Conservation (phyloP, 2,797 vertebrate species). For the Myotis daubentonii region DNA sequence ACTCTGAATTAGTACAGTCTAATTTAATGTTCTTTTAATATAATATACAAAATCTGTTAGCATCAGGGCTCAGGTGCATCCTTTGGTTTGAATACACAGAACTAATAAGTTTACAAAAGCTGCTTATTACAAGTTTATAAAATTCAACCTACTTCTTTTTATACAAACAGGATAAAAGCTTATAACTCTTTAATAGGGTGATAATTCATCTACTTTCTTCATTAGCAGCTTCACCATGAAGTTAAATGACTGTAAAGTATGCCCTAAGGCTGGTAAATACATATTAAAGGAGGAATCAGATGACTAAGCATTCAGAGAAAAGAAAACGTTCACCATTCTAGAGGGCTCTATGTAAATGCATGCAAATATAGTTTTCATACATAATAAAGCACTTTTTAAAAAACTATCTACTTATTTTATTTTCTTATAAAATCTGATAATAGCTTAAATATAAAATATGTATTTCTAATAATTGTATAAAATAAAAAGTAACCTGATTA, state of each 20-base stretch:
- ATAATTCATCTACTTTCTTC: slow-evolving; percentile 32
- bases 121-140: slow-evolving; percentile 14
- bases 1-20: slow-evolving; percentile 6
- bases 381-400: slow-evolving; percentile 46
- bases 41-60: not conserved
- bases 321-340: slow-evolving; percentile 13
- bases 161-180: slow-evolving; percentile 15
- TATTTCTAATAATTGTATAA: slow-evolving; percentile 37
- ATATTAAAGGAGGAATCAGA: not conserved
- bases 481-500: slow-evolving; percentile 47
- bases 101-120: not conserved
- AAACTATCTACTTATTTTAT: slow-evolving; percentile 35
- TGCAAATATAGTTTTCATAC: slow-evolving; percentile 26
- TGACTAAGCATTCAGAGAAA: not conserved
- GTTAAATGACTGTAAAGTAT: slow-evolving; percentile 25
- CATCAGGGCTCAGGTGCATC: not conserved
- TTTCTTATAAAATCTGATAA: not conserved
- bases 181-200: slow-evolving; percentile 26
- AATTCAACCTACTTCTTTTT: slow-evolving; percentile 42
- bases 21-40: slow-evolving; percentile 27
- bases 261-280: not conserved
- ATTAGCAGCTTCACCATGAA: slow-evolving; percentile 36
- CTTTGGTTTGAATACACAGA: slow-evolving; percentile 32
- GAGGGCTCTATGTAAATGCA: slow-evolving; percentile 36
- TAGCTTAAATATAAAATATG: slow-evolving; percentile 44